Evolutionary conservation across 2,797 vertebrate genomes (phyloP).

Genomic region (Pelodytes ibericus): DNA sequence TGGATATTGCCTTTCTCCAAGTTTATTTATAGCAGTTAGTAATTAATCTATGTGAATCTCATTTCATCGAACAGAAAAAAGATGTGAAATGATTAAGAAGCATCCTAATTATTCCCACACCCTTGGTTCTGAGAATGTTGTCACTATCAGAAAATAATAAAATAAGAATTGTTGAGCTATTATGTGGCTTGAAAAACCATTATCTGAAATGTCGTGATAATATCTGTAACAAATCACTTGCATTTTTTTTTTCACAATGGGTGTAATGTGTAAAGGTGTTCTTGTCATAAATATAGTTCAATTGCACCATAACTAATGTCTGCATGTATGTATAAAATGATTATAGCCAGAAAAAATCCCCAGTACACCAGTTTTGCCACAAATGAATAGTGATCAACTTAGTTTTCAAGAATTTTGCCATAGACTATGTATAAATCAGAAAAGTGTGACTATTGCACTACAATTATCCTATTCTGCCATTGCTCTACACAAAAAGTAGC

Average conservation of each 20-base stretch:
- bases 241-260: neutral
- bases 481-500: too few relatives aligned
- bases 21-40: conserved; percentile 77
- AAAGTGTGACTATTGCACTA: too few relatives aligned
- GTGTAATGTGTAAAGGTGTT: too few relatives aligned
- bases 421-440: too few relatives aligned
- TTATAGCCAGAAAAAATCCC: too few relatives aligned
- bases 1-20: conserved; percentile 64
- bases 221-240: neutral
- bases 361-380: too few relatives aligned
- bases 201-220: neutral
- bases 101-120: conserved; percentile 70
- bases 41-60: conserved; percentile 69
- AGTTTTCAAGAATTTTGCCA: too few relatives aligned
- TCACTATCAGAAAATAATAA: conserved; percentile 53
- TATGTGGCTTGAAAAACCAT: conserved; percentile 44
- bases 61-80: neutral
- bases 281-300: too few relatives aligned
- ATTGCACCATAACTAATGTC: too few relatives aligned
- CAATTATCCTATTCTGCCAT: too few relatives aligned
- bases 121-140: conserved; percentile 59
- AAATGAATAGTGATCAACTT: too few relatives aligned
- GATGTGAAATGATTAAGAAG: conserved; percentile 70
- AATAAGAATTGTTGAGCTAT: conserved; percentile 45
- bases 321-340: too few relatives aligned